A percentile compares a stretch with the other conserved stretches of the same genome.
Evolutionary conservation across 2,113 vertebrate species (phyloP).

Genomic region (Hippocampus zosterae): DNA sequence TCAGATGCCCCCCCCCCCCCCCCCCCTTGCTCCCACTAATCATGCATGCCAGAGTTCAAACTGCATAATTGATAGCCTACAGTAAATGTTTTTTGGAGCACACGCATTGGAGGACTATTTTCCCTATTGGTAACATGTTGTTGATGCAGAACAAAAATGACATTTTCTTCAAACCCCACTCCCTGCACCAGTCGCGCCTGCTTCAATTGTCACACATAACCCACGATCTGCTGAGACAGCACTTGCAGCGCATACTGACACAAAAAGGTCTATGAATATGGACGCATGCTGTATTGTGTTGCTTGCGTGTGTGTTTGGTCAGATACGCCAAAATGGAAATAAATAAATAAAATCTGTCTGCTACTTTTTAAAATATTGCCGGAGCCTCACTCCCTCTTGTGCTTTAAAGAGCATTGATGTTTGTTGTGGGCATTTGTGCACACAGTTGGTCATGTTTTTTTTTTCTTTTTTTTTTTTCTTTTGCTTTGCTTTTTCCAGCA

Average conservation of each 20-base stretch:
- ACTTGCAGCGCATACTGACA: slow-evolving; percentile 24
- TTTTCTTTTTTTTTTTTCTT: not conserved
- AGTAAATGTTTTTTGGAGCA: slow-evolving; percentile 25
- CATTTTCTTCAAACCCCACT: slow-evolving; percentile 36
- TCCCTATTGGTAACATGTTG: slow-evolving; percentile 51
- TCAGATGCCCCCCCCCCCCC: not conserved
- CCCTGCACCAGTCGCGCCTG: slow-evolving; percentile 10
- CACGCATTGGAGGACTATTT: slow-evolving; percentile 28
- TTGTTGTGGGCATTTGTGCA: slow-evolving; percentile 1
- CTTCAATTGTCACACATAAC: slow-evolving; percentile 35
- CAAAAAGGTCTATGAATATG: slow-evolving; percentile 17
- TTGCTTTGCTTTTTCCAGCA: slow-evolving; percentile 5
- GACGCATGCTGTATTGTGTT: not conserved
- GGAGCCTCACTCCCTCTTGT: slow-evolving; percentile 3
- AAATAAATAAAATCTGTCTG: not conserved
- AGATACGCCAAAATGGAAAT: slow-evolving; percentile 14
- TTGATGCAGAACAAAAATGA: slow-evolving; percentile 57
- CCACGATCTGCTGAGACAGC: slow-evolving; percentile 26
- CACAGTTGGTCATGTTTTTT: slow-evolving; percentile 8
- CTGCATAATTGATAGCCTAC: slow-evolving; percentile 50
- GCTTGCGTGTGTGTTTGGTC: not conserved
- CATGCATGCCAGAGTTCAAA: slow-evolving; percentile 36
- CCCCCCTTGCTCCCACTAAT: too few relatives aligned
- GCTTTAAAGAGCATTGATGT: slow-evolving; percentile 19
- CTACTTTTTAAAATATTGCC: slow-evolving; percentile 22